These are phyloP conservation scores for Cerastis leucographa DNA, from an alignment of 2,888 invertebrate genomes.

Conservation along the genomic window DNA sequence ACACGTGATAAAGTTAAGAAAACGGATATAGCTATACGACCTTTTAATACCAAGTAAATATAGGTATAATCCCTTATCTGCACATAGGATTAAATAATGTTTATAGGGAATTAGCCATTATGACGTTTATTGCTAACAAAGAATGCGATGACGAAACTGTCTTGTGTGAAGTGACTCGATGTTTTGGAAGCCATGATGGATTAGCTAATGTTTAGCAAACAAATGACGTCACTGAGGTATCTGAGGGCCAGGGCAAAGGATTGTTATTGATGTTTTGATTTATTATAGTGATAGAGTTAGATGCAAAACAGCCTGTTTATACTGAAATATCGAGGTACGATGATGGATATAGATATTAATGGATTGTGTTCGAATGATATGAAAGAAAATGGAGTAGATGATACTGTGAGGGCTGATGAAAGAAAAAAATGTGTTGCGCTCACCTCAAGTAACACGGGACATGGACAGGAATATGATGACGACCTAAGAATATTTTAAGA, in stretches of 20 bases:
- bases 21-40: slow-evolving; percentile 29
- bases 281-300: slow-evolving; percentile 25
- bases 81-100: slow-evolving; percentile 43
- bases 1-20: slow-evolving; percentile 47
- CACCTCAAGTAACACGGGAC: background rate
- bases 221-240: slow-evolving; percentile 47
- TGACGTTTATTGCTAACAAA: slow-evolving; percentile 37
- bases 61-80: background rate
- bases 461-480: background rate
- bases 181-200: slow-evolving; percentile 53
- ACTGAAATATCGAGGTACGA: background rate
- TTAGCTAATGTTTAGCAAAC: slow-evolving; percentile 57
- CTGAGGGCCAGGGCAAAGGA: slow-evolving; percentile 28
- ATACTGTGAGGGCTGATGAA: background rate
- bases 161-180: slow-evolving; percentile 27
- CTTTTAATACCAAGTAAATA: background rate
- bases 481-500: background rate
- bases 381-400: background rate
- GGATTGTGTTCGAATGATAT: too few species aligned
- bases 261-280: slow-evolving; percentile 49
- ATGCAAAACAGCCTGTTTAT: slow-evolving; percentile 6
- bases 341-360: too few species aligned
- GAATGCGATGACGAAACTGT: slow-evolving; percentile 47
- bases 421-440: background rate
- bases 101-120: slow-evolving; percentile 24